Percentiles rank a stretch among this genome's conserved stretches.
Conservation (phyloP, 2,113 vertebrate genomes). For the Ameiurus melas region DNA sequence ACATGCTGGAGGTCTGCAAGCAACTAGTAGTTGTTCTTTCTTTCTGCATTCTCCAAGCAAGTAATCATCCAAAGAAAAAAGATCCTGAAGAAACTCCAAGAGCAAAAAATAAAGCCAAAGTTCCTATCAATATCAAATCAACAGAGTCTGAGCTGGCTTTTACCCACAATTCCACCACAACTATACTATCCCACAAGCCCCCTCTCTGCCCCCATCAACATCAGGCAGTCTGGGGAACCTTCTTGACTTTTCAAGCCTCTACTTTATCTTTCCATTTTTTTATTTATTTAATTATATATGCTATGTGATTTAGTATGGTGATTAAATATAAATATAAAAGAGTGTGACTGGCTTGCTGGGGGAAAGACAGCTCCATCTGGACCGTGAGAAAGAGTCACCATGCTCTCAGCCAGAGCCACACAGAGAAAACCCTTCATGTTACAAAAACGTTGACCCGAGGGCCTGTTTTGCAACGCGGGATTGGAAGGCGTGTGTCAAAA, state of each 20-base stretch:
- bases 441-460: slow-evolving; percentile 66
- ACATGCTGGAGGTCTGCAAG: background rate
- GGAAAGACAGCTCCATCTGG: slow-evolving; percentile 27
- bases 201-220: slow-evolving; percentile 17
- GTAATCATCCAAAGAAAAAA: slow-evolving; percentile 13
- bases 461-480: slow-evolving; percentile 52
- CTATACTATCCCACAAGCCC: slow-evolving; percentile 29
- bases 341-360: background rate
- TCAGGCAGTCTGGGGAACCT: slow-evolving; percentile 6
- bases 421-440: slow-evolving; percentile 63
- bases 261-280: background rate
- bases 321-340: slow-evolving; percentile 33
- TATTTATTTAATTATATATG: background rate
- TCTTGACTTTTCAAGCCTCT: slow-evolving; percentile 38
- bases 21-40: background rate
- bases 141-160: background rate
- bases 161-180: slow-evolving; percentile 16
- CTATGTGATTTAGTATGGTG: slow-evolving; percentile 21
- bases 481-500: slow-evolving; percentile 26
- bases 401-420: slow-evolving; percentile 60
- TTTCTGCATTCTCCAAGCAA: background rate
- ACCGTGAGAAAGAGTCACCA: slow-evolving; percentile 66
- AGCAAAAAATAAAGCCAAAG: background rate
- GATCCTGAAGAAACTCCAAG: slow-evolving; percentile 21
- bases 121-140: background rate